phyloP scores from a whole-genome alignment of 2,113 vertebrate species.

The Mohoua ochrocephala region DNA sequence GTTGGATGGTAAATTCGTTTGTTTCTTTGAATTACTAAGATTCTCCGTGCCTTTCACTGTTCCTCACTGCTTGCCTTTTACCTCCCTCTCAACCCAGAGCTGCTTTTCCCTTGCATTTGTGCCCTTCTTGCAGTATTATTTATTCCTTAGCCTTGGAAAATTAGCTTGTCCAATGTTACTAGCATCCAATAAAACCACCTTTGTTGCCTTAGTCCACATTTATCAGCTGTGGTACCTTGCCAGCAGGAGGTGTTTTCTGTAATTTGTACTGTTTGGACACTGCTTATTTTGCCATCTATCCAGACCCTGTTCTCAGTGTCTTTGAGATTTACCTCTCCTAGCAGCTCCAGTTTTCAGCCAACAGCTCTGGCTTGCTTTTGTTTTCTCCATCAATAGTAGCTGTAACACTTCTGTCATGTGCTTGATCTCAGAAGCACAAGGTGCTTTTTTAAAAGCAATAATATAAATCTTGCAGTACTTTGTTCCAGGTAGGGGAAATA shows the following conservation, averaged over 20 bases:
- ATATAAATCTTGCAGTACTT: not conserved
- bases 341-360: not conserved
- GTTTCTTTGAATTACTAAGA: not conserved
- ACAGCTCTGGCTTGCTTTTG: not conserved
- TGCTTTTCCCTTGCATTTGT: not conserved
- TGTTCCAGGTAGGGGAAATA: not conserved
- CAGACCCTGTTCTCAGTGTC: not conserved
- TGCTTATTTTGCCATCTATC: not conserved
- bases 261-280: not conserved
- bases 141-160: not conserved
- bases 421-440: not conserved
- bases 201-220: not conserved
- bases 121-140: not conserved
- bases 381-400: not conserved
- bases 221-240: not conserved
- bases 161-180: not conserved
- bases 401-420: not conserved
- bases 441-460: not conserved
- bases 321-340: not conserved
- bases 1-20: slow-evolving; percentile 76
- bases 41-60: not conserved
- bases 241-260: not conserved
- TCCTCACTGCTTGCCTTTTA: not conserved
- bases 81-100: not conserved
- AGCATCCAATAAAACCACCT: not conserved